phyloP scores from a whole-genome alignment of 2,888 invertebrate species.

The Drosophila histrio region DNA sequence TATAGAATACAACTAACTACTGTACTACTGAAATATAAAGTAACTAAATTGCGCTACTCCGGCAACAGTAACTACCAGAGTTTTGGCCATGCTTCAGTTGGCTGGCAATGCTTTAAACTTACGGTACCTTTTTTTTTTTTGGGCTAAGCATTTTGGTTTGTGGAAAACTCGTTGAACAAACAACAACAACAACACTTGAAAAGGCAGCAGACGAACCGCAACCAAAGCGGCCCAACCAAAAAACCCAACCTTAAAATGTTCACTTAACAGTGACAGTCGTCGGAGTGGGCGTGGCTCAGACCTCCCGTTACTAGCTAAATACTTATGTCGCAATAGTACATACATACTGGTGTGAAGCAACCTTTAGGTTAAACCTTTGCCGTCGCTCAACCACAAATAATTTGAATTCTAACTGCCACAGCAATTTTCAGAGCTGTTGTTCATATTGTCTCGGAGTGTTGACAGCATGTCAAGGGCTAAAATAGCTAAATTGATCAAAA shows the following conservation, averaged over 20 bases:
- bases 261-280: slow-evolving; percentile 49
- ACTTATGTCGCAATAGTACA: slow-evolving; percentile 49
- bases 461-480: too few relatives aligned
- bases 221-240: slow-evolving; percentile 30
- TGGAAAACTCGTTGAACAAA: slow-evolving; percentile 52
- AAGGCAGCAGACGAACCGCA: slow-evolving; percentile 65
- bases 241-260: slow-evolving; percentile 65
- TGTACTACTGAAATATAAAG: slow-evolving; percentile 15
- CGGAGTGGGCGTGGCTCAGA: slow-evolving; percentile 56
- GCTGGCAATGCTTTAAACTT: slow-evolving; percentile 44
- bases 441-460: slow-evolving; percentile 2
- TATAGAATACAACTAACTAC: slow-evolving; percentile 54
- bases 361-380: slow-evolving; percentile 10
- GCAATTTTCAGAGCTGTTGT: background rate
- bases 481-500: too few relatives aligned
- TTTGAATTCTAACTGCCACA: slow-evolving; percentile 36
- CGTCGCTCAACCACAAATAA: slow-evolving; percentile 30
- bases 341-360: too few relatives aligned
- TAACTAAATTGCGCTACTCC: slow-evolving; percentile 47
- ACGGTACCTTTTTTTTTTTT: slow-evolving; percentile 41
- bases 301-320: slow-evolving; percentile 26
- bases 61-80: slow-evolving; percentile 13
- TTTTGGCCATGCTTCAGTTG: slow-evolving; percentile 65
- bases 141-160: slow-evolving; percentile 52
- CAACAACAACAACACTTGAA: slow-evolving; percentile 48